Conservation (phyloP, 2,888 invertebrate genomes). For the Idaea biselata region DNA sequence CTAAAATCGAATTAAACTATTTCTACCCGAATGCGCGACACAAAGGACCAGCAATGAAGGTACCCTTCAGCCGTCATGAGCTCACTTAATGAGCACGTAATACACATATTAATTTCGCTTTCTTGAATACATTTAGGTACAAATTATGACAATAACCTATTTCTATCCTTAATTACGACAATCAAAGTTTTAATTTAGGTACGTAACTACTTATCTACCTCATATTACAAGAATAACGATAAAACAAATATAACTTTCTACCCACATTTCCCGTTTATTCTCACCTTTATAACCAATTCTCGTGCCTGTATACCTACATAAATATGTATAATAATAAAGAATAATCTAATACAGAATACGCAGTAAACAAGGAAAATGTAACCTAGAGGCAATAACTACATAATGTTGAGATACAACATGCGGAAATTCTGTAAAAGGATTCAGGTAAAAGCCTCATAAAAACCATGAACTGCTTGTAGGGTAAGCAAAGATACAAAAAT, state of each 20-base stretch:
- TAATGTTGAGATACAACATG: constrained; percentile 21
- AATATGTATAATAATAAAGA: constrained; percentile 22
- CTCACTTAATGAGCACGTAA: too few species aligned
- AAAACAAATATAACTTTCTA: neutral
- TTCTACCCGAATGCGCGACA: too few species aligned
- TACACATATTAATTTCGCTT: too few species aligned
- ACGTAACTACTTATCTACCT: neutral
- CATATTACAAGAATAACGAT: neutral
- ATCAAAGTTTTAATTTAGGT: neutral
- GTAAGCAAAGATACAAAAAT: constrained; percentile 15
- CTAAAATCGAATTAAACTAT: too few species aligned
- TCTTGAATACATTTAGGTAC: too few species aligned
- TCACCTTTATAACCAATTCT: constrained; percentile 6
- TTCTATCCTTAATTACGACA: neutral
- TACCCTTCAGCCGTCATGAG: too few species aligned
- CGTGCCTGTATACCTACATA: constrained; percentile 12
- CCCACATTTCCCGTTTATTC: constrained; percentile 6
- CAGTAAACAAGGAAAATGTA: constrained; percentile 36
- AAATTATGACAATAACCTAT: neutral
- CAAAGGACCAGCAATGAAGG: too few species aligned
- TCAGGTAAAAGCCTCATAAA: constrained; percentile 26
- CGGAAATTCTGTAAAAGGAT: constrained; percentile 29
- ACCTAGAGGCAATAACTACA: constrained; percentile 20
- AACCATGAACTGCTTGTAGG: constrained; percentile 13
- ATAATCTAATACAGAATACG: constrained; percentile 34